phyloP scores from a whole-genome alignment of 2,888 invertebrate genomes.

The Drosophila colorata region DNA sequence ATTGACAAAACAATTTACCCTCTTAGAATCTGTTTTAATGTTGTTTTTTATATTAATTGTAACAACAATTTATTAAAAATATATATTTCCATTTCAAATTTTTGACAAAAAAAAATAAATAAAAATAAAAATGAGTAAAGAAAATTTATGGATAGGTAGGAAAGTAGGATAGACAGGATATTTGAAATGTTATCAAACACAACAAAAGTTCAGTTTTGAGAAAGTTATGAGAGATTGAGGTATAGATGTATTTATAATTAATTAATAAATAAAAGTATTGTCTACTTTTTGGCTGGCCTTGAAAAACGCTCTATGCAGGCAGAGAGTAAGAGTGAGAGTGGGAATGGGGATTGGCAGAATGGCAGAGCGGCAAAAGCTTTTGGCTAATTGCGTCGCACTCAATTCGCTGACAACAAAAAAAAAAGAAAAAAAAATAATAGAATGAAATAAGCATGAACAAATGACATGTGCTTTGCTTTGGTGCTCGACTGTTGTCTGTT shows the following conservation, averaged over 20 bases:
- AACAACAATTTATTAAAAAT: too few species aligned
- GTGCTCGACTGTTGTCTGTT: slow-evolving; percentile 35
- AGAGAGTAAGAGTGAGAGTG: slow-evolving; percentile 6
- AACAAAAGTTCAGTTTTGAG: too few species aligned
- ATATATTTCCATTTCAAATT: too few species aligned
- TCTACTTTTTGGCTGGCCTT: slow-evolving; percentile 73
- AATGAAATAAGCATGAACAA: neutral
- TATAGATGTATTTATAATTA: neutral
- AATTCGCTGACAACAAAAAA: slow-evolving; percentile 25
- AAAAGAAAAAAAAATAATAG: slow-evolving; percentile 10
- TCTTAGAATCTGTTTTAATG: too few species aligned
- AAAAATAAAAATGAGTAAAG: too few species aligned
- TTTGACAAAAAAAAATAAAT: too few species aligned
- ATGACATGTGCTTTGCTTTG: slow-evolving; percentile 14
- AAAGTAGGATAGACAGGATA: too few species aligned
- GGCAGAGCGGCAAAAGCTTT: slow-evolving; percentile 29
- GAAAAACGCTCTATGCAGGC: slow-evolving; percentile 27
- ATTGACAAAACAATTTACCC: too few species aligned
- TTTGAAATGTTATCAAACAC: too few species aligned
- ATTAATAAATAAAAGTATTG: slow-evolving; percentile 45
- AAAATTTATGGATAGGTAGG: too few species aligned
- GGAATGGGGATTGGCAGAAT: neutral
- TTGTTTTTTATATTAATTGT: too few species aligned
- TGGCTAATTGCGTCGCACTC: slow-evolving; percentile 58
- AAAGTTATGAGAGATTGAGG: too few species aligned